Evolutionary conservation across 2,113 vertebrate species (phyloP).

Genomic region (Sterna hirundo): DNA sequence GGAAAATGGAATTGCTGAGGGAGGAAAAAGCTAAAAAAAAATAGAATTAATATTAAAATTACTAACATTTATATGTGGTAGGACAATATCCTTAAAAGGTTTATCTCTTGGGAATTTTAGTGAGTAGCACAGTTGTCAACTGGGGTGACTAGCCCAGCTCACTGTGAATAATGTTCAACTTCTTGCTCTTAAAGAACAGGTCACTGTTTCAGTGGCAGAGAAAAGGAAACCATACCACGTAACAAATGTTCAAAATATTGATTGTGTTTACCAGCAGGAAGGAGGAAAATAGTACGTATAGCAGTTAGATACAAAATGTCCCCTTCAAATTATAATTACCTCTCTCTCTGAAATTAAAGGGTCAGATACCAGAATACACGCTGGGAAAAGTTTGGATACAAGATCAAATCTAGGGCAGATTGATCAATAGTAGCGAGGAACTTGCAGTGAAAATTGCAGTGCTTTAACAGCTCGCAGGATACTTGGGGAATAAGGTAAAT

Average conservation of each 20-base stretch:
- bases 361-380: background rate
- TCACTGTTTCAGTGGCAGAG: background rate
- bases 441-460: background rate
- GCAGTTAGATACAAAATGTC: background rate
- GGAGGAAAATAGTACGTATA: background rate
- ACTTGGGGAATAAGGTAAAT: background rate
- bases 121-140: background rate
- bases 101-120: background rate
- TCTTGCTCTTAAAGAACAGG: background rate
- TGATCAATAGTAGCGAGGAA: background rate
- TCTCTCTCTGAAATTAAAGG: background rate
- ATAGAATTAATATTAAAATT: background rate
- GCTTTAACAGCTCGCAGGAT: background rate
- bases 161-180: background rate
- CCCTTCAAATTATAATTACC: background rate
- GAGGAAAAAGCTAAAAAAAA: background rate
- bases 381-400: background rate
- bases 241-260: background rate
- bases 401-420: background rate
- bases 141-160: background rate
- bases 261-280: background rate
- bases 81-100: background rate
- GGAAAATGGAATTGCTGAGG: background rate
- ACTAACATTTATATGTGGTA: background rate
- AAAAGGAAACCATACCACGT: background rate